Conservation (phyloP, 1,140 invertebrate genomes). For the Lysiphlebus fabarum region DNA sequence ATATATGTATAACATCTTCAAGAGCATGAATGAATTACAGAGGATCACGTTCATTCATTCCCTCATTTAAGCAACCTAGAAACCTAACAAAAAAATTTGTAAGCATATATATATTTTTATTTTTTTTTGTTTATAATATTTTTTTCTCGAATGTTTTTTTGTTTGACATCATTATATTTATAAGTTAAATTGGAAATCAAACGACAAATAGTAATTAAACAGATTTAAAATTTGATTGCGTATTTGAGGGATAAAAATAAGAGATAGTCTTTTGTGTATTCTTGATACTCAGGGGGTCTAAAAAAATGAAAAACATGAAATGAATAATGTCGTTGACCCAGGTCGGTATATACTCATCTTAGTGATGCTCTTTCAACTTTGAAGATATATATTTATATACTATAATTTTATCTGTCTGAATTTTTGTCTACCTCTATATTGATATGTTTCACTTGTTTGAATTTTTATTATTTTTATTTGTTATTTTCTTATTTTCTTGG, state of each 20-base stretch:
- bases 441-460: too few species aligned
- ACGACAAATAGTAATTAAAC: too few species aligned
- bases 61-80: slow-evolving; percentile 46
- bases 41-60: slow-evolving; percentile 51
- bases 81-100: slow-evolving; percentile 53
- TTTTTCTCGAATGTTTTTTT: too few species aligned
- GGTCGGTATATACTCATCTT: slow-evolving; percentile 31
- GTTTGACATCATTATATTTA: too few species aligned
- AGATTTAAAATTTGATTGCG: too few species aligned
- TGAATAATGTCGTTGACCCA: slow-evolving; percentile 32
- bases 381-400: too few species aligned
- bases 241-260: not conserved
- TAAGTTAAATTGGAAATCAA: too few species aligned
- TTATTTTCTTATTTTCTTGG: slow-evolving; percentile 6
- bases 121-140: slow-evolving; percentile 20
- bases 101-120: slow-evolving; percentile 41
- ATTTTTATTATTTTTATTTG: not conserved
- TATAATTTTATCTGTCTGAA: not conserved
- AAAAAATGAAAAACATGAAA: not conserved
- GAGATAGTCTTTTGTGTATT: not conserved
- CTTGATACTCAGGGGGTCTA: not conserved
- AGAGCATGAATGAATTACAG: slow-evolving; percentile 52
- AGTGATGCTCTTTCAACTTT: too few species aligned
- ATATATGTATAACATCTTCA: slow-evolving; percentile 39
- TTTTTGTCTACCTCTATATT: not conserved